Percentiles rank a stretch among this genome's conserved stretches.
These are phyloP conservation scores for Sclerurus mexicanus DNA, from an alignment of 2,113 vertebrate species.

Conservation along the genomic window DNA sequence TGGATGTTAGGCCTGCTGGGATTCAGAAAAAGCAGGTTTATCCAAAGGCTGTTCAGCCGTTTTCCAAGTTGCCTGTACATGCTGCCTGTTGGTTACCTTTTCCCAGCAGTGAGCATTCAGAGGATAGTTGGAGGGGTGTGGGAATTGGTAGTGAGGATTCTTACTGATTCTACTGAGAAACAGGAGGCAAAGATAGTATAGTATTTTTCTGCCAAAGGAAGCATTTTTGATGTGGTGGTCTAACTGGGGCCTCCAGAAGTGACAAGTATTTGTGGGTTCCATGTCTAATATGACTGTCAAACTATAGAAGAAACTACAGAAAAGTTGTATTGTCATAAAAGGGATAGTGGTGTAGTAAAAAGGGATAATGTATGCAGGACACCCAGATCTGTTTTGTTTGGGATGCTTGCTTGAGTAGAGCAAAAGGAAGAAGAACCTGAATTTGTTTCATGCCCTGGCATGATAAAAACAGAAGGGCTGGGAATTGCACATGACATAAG, in stretches of 20 bases:
- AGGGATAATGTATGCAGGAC: not conserved
- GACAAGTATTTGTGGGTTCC: not conserved
- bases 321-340: not conserved
- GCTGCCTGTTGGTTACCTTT: not conserved
- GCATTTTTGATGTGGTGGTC: not conserved
- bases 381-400: not conserved
- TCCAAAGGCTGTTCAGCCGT: not conserved
- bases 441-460: not conserved
- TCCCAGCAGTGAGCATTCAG: not conserved
- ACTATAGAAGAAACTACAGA: not conserved
- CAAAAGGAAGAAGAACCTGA: not conserved
- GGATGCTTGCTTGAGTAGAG: not conserved
- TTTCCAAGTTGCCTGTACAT: not conserved
- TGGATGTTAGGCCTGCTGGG: not conserved
- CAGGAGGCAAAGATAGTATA: not conserved
- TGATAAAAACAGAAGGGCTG: not conserved
- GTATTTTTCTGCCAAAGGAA: not conserved
- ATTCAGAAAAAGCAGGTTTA: not conserved
- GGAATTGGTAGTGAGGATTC: not conserved
- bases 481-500: rapidly evolving
- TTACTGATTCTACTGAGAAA: not conserved
- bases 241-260: not conserved
- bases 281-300: not conserved
- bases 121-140: not conserved
- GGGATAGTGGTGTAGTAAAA: not conserved